Evolutionary conservation across 2,113 vertebrate species (phyloP), one percentile per base, ranked within the genome.

Genomic region (Numenius arquata): DNA sequence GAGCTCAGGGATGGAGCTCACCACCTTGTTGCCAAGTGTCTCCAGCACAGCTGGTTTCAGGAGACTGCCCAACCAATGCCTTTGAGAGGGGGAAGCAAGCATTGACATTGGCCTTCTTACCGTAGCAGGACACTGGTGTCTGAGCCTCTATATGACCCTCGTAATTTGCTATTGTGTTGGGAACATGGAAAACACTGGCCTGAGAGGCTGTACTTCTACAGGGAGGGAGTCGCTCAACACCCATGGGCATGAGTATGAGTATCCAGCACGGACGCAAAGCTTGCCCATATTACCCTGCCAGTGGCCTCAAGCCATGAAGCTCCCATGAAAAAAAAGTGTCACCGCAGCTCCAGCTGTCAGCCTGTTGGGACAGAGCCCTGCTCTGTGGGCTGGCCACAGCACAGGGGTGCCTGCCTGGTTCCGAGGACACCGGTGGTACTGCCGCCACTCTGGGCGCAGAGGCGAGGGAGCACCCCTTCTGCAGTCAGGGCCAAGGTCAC

Each of bases 401-500:
- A 11, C 40, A 36, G 70, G 30, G 74, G 21, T 13, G 74, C 16
- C 45, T 1, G 3, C 23, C 68, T 16, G 55, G 55, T 63, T 73
- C 40, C 2, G 2, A 40, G 71, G 41, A 38, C 36, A 34, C 13
- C 6, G 1, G 34, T 12, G 23, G 41, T 13, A 47, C 15, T 6
- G 3, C 11, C 1, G 0, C 32, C 2, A 9, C 85, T n/a, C 8
- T 0, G 90, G 40, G 30, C 0, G 1, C 72, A 18, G 68, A 36
- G 53, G 29, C 0, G 0, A 65, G 63, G 67, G 48, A 0, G 5
- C 63, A 40, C 4, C 27, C 27, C 61, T 73, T 16, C 81, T 75
- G 78, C 62, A 67, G 47, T 0, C 82, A 12, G 48, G 34, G 75
- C 9, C 8, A 11, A 87, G 84, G 88, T 55, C 65, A 38, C 26